Evolutionary conservation across 2,888 invertebrate genomes (phyloP), one percentile per base, ranked within the genome.

Genomic region (Phortica okadai): DNA sequence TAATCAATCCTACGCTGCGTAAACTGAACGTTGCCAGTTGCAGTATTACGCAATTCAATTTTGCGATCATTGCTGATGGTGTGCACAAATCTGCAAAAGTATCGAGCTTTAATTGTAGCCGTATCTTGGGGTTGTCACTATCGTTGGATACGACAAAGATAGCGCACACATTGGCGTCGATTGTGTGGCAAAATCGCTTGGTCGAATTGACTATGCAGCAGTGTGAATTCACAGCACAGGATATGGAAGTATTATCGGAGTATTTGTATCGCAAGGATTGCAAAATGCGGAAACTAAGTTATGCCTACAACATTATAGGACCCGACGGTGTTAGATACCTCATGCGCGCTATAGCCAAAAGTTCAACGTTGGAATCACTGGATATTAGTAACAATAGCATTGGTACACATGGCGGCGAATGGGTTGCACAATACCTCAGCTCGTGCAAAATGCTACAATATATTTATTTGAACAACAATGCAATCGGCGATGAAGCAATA

Each of bases 51-150:
- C 90, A 90, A 74, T 88, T 82, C n/a, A 87, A 85, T 44, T 91
- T 91, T 70, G 85, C 89, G 4, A 73, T 84, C 2, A 54, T 91
- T 5, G 91, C 90, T 0, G 91, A 91, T 81, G 92, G 90, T 0
- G 82, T 91, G 2, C 64, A 89, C 56, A 90, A 90, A 45, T 91
- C 90, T 2, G 54, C 54, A 2, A 80, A 82, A 3, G 56, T 91
- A 45, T 74, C 76, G 0, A 75, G 75, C 3, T 75, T 91, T 2
- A 80, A 86, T 74, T 82, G 87, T 59, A 89, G 84, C 50, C 86
- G 90, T 1, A 45, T 91, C 1, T 11, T 89, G 41, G 83, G 84
- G 0, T 14, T 44, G 0, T 74, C 73, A 0, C 75, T 87, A 2
- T 79, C 76, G 2, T 77, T 91, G 73, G 91, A 91, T 25, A 85